Evolutionary conservation across 2,888 invertebrate species (phyloP).

Genomic region (Bhutanitis thaidina): DNA sequence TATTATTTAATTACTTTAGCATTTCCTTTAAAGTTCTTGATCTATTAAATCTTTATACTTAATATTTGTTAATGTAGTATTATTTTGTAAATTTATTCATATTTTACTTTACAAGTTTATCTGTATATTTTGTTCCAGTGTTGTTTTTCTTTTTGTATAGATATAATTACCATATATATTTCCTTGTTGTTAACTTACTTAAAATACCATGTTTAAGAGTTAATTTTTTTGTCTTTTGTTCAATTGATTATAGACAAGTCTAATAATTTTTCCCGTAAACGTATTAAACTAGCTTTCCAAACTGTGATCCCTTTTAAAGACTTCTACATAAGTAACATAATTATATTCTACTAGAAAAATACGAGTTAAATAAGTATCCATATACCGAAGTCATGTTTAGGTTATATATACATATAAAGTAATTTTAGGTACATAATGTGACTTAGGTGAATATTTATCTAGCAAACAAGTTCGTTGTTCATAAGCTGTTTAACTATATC

Average conservation of each 20-base stretch:
- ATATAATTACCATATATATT: too few relatives aligned
- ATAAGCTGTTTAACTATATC: too few relatives aligned
- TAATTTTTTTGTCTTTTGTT: background rate
- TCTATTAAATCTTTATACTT: background rate
- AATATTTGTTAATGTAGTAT: background rate
- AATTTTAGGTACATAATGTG: slow-evolving; percentile 5
- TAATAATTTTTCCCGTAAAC: slow-evolving; percentile 46
- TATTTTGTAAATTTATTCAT: background rate
- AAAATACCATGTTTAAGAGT: too few relatives aligned
- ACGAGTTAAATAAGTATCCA: slow-evolving; percentile 20
- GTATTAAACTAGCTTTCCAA: slow-evolving; percentile 74
- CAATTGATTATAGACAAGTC: slow-evolving; percentile 19
- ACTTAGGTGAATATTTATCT: background rate
- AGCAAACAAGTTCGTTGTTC: too few relatives aligned
- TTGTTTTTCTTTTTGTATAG: too few relatives aligned
- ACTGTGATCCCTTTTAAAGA: slow-evolving; percentile 80
- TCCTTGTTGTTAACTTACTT: too few relatives aligned
- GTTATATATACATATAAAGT: slow-evolving; percentile 6
- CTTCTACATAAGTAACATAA: slow-evolving; percentile 71
- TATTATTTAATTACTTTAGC: too few relatives aligned
- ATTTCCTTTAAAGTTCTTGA: too few relatives aligned
- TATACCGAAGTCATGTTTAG: slow-evolving; percentile 11
- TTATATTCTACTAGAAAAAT: slow-evolving; percentile 42
- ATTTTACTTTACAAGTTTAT: background rate
- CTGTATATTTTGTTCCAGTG: too few relatives aligned